Base-by-base conservation (phyloP, 2,113 vertebrate species). In the Alethe castanea region DNA sequence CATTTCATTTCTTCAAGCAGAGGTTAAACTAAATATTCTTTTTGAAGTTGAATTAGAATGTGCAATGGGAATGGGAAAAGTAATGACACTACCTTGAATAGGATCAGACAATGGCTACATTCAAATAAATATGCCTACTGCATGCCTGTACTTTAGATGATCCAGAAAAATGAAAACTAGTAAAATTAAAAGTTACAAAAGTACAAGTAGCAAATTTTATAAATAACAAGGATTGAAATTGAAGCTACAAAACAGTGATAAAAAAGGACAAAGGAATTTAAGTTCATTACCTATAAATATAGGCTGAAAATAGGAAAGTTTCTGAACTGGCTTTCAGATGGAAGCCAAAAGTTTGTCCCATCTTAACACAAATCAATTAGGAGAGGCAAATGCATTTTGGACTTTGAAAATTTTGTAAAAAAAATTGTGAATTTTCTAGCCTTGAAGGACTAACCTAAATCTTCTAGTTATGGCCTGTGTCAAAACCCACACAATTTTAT, bases 41-140 rank as follows among this genome's bases (percentile, higher is more conserved):
- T 96, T 73, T 94, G 94, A 95, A 97, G 80, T 26, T 92, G 60
- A 93, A 92, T 96, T 94, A 81, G 86, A 92, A 94, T 88, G 72
- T 86, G 44, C 56, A 62, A 56, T 79, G 69, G 72, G 64, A 84
- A 81, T 31, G 77, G 57, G 23, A 38, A 78, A 91, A 60, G 24
- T 81, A 88, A 73, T 33, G 85, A 89, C 88, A 38, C 77, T n/a
- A 52, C 48, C 69, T 84, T 48, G 56, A 66, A 48, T 2, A 74
- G 48, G 53, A 84, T 84, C 64, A 53, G 92, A 69, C 72, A 73
- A 33, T 42, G 73, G 36, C 65, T 92, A 23, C 35, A 36, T 76
- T 86, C 53, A 56, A 78, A 76, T 76, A 87, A 94, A 91, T 79
- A 79, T 0, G 6, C 72, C 48, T 36, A 5, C 33, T 80, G 17